Percentiles rank a stretch among this genome's conserved stretches.
These are phyloP conservation scores for Cephus rjabovi DNA, from an alignment of 2,888 invertebrate genomes.

Conservation along the genomic window DNA sequence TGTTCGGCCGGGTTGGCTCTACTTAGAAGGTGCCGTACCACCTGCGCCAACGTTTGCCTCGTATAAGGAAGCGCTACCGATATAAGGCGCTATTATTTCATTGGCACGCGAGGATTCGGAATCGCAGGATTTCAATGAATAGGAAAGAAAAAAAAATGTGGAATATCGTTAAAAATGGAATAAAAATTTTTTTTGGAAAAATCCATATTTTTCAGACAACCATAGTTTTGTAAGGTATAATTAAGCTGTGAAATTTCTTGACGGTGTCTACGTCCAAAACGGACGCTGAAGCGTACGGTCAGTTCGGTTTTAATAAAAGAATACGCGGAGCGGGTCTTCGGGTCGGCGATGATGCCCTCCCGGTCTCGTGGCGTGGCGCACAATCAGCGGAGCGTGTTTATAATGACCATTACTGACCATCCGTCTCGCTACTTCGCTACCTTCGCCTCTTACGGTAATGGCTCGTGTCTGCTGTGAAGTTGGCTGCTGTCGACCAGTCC, in stretches of 20 bases:
- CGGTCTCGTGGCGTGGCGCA: slow-evolving; percentile 59
- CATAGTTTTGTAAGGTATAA: no score
- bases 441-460: slow-evolving; percentile 59
- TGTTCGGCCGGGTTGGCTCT: slow-evolving; percentile 34
- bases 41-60: slow-evolving; percentile 45
- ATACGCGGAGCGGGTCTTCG: slow-evolving; percentile 59
- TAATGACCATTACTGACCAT: slow-evolving; percentile 65
- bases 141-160: slow-evolving; percentile 27
- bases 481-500: slow-evolving; percentile 17
- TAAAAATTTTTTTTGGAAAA: no score
- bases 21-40: slow-evolving; percentile 45
- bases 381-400: slow-evolving; percentile 65
- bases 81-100: slow-evolving; percentile 27
- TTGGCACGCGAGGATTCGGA: slow-evolving; percentile 31
- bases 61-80: slow-evolving; percentile 33
- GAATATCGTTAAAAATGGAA: no score
- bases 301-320: slow-evolving; percentile 55
- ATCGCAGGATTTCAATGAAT: slow-evolving; percentile 33
- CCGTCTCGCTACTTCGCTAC: slow-evolving; percentile 55
- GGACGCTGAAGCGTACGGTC: no score
- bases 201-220: no score
- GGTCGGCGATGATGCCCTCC: slow-evolving; percentile 66
- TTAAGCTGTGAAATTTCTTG: no score
- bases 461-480: slow-evolving; percentile 56
- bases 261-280: no score